Evolutionary conservation across 2,888 invertebrate genomes (phyloP), one percentile per base, ranked within the genome.

Genomic region (Phania funesta): DNA sequence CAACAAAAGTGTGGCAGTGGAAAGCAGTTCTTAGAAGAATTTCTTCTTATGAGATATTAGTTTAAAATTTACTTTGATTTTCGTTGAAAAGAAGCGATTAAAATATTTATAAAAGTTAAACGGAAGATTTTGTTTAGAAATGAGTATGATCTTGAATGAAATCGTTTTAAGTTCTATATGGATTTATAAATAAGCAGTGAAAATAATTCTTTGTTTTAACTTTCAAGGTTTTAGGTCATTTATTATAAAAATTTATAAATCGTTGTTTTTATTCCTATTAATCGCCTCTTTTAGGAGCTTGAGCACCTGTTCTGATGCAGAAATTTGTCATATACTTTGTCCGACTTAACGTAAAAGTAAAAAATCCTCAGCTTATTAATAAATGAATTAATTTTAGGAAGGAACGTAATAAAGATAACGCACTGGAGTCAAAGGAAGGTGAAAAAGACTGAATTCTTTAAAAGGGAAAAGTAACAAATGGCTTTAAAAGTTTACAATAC

Each of bases 11-110:
- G 67, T 76, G 75, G 16, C 41, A 58, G 26, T 58, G 50, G 50
- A 67, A 67, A 67, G 9, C 76, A 68, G 76, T 60, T 41, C 44
- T 60, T 68, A 52, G 24, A 68, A 68, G 76, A 76, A 50, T 68
- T 50, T 44, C 18, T 44, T 76, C 76, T 41, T 60, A 68, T 9
- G 5, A 52, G 7, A 44, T 54, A 26, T 38, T 60, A 38, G 52
- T 73, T 44, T 24, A 74, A 52, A 62, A 46, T 52, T 54, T 62
- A 22, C 73, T 74, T 62, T 74, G 64, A 52, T 64, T 52, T n/a
- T 20, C 5, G 9, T 16, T 22, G 18, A 8, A 8, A 29, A 60
- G 1, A 58, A 11, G 48, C 35, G 35, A 46, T 8, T 62, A 32
- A 62, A 64, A 32, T 24, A 35, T 74, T 74, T 41, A 32, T 3